Evolutionary conservation across 2,888 invertebrate species (phyloP), one percentile per base, ranked within the genome.

Genomic region (Drosophila mettleri): DNA sequence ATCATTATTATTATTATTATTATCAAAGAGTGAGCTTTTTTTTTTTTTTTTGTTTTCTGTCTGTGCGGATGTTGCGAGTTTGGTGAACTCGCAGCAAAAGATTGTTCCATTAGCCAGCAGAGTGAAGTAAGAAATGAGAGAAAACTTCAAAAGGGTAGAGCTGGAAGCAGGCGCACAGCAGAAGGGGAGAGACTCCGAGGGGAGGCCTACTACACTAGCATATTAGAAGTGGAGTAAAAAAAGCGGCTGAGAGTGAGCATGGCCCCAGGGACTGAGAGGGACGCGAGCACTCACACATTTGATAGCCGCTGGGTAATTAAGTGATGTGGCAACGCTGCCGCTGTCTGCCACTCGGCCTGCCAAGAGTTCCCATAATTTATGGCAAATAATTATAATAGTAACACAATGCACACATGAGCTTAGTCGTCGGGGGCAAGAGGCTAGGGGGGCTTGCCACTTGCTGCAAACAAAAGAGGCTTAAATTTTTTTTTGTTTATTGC

Each of bases 311-410:
- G 74, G 74, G 79, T 85, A 87, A 84, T 84, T 84, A 84, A 84
- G 88, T 74, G 62, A 77, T 84, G 83, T 85, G 85, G 87, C 85
- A 84, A 83, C 84, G 31, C 84, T 70, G 62, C 45, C 46, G 14
- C 53, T 27, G 53, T 12, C 36, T 33, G 20, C 34, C 34, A n/a
- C 39, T 20, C 39, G 41, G 71, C 22, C 54, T 51, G 55, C 67
- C 54, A 31, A 70, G 60, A 70, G 77, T 79, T 84, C 78, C 82
- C 87, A 84, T 87, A 87, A 81, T 87, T 81, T 87, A 84, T 84
- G 79, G 70, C 85, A 76, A 86, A 86, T 84, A 84, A 84, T 84
- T 85, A 85, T 84, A 84, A 84, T 77, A 57, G 83, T 81, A 84
- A 70, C 82, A 84, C 83, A 83, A 83, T 74, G 85, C 76, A 48